A percentile compares a stretch with the other conserved stretches of the same genome.
These are phyloP conservation scores for Erpetoichthys calabaricus DNA, from an alignment of 2,797 vertebrate species.

Conservation along the genomic window DNA sequence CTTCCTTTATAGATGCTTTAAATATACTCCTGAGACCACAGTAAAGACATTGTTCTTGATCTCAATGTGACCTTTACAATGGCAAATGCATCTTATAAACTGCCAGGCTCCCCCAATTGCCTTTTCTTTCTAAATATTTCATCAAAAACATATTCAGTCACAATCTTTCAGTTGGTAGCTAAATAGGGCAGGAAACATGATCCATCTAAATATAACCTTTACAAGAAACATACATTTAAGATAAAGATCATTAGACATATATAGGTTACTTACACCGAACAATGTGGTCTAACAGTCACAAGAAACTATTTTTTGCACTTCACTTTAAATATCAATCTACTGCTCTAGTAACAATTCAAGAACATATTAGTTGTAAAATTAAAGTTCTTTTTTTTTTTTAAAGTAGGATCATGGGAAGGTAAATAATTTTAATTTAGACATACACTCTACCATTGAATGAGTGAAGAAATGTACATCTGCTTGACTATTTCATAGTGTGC, in stretches of 20 bases:
- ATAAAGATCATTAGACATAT: slow-evolving; percentile 43
- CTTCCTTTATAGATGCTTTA: no score
- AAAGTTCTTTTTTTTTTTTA: no score
- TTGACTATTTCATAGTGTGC: no score
- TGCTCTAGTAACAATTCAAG: no score
- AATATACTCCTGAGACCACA: not conserved
- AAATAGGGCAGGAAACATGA: slow-evolving; percentile 47
- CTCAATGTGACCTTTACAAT: slow-evolving; percentile 61
- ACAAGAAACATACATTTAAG: slow-evolving; percentile 31
- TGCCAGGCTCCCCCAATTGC: slow-evolving; percentile 36
- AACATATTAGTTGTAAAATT: no score
- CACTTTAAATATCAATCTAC: no score
- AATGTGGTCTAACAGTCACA: slow-evolving; percentile 42
- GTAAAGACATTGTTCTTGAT: not conserved
- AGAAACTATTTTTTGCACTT: slow-evolving; percentile 22
- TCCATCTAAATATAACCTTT: slow-evolving; percentile 59
- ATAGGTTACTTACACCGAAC: slow-evolving; percentile 43
- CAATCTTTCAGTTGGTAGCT: slow-evolving; percentile 28
- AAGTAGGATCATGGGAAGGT: no score
- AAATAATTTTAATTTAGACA: no score
- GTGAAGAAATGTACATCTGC: no score
- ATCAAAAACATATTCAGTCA: slow-evolving; percentile 47
- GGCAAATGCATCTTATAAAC: slow-evolving; percentile 52
- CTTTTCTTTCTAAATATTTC: slow-evolving; percentile 45
- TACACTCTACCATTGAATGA: no score